Evolutionary conservation across 2,113 vertebrate genomes (phyloP).

Genomic region (Taxidea taxus): DNA sequence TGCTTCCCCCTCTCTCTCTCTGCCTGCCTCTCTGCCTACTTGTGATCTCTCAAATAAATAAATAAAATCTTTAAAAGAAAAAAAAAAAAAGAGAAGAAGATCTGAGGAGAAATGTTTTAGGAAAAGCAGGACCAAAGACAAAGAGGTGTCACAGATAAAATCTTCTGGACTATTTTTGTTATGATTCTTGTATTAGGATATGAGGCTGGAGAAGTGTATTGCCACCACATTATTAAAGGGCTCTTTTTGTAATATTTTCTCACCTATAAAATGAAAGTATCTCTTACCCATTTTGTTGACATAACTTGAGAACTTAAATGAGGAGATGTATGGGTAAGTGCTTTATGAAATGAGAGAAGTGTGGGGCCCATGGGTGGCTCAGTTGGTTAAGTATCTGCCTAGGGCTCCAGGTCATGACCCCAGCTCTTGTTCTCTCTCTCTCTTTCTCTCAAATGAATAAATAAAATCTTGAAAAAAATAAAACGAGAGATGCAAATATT

Average conservation of each 20-base stretch:
- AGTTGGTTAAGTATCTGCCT: background rate
- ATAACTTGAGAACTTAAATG: background rate
- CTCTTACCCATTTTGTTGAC: background rate
- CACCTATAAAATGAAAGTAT: background rate
- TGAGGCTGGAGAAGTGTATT: background rate
- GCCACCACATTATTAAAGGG: background rate
- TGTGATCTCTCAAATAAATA: too few species aligned
- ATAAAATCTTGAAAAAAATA: background rate
- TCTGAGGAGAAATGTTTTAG: too few species aligned
- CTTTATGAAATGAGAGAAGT: background rate
- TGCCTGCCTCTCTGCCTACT: too few species aligned
- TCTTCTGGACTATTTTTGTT: background rate
- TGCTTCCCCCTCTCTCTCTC: too few species aligned
- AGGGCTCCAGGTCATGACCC: background rate
- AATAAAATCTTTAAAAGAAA: too few species aligned
- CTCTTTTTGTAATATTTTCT: background rate
- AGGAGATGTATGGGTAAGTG: background rate
- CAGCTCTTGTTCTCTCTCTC: background rate
- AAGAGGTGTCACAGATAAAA: background rate
- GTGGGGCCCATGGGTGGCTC: background rate
- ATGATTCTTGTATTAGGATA: background rate
- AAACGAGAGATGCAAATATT: background rate
- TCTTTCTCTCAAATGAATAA: background rate
- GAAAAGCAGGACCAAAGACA: background rate
- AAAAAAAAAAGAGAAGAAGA: background rate